Base-by-base conservation (phyloP, 2,888 invertebrate species). In the Andrena dorsata region DNA sequence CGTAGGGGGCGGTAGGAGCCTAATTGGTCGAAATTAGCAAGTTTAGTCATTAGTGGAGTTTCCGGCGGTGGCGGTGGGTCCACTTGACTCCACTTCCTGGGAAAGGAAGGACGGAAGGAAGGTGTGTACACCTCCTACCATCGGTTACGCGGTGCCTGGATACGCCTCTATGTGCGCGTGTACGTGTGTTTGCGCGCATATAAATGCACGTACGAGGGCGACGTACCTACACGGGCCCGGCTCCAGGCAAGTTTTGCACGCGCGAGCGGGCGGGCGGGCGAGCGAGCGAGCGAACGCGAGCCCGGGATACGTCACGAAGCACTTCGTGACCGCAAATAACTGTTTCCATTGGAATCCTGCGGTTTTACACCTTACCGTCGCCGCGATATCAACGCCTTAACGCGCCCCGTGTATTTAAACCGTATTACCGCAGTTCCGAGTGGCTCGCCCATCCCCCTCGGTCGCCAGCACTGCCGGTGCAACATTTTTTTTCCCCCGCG, bases 1-100 rank as follows among this genome's bases (percentile, higher is more conserved):
- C 72, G 71, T 65, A 51, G 68, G 70, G 81, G 82, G 83, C 68
- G 88, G 84, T 82, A 77, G 89, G 83, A 89, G 88, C 91, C 92
- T 94, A 94, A 94, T 94, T 94, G 93, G 93, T 92, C 90, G 92
- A 93, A 94, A 94, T 94, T 93, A 94, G 93, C 93, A 94, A 94
- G 93, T 94, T 94, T 93, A 93, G 93, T 93, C 93, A 94, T 94
- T 94, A 94, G 92, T 88, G 87, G 93, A 93, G 93, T 93, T 94
- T 93, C 92, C 92, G 90, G 87, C 89, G 90, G 90, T 89, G 90
- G 90, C 81, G 90, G 90, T 86, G 88, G 90, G 90, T 91, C 91
- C 92, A 92, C 92, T 92, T 91, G 92, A 91, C 91, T 92, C 89
- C 87, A 90, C 91, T 92, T 91, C 90, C 90, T 89, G 88, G 88